Evolutionary conservation across 1,140 invertebrate species (phyloP), one percentile per base, ranked within the genome.

Genomic region (Drosophila elegans): DNA sequence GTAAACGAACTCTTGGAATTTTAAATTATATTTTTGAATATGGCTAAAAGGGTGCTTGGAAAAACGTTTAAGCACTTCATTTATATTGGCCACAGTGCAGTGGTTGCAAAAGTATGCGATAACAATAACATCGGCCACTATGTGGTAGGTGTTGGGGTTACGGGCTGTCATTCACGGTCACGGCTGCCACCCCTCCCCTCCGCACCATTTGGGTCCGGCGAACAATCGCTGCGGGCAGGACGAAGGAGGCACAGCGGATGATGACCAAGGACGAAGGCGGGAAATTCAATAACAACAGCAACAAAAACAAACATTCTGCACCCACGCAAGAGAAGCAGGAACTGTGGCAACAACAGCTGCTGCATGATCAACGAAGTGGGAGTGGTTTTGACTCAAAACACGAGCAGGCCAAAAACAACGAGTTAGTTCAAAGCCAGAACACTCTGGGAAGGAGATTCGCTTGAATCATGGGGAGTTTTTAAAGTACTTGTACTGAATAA

Each of bases 81-180:
- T 61, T 4, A 32, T 46, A 38, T 10, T 46, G 3, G 16, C 49
- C 57, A 75, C 57, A 71, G 27, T 64, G 38, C 36, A 61, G 53
- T 52, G 53, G 49, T 27, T 13, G 16, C 12, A 34, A 49, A 53
- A 45, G 60, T 44, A 51, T 64, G 55, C 49, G 36, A 64, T 49
- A 74, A 77, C 72, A 67, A 76, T 75, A 75, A 76, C 72, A 61
- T 38, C 29, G 41, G 49, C 60, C 52, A 54, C 45, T 60, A 57
- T 55, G 61, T 61, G 54, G 46, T 61, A 66, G 66, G 61, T 76
- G 72, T 54, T 74, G 62, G 77, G 81, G 81, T 77, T 67, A 74
- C 63, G 64, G 59, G 38, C 77, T 71, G 81, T 80, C 81, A 80
- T 68, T 85, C 81, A 85, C 49, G 77, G 81, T 80, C 81, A 85